phyloP scores from a whole-genome alignment of 2,888 invertebrate species.

The Galerucella pusilla region DNA sequence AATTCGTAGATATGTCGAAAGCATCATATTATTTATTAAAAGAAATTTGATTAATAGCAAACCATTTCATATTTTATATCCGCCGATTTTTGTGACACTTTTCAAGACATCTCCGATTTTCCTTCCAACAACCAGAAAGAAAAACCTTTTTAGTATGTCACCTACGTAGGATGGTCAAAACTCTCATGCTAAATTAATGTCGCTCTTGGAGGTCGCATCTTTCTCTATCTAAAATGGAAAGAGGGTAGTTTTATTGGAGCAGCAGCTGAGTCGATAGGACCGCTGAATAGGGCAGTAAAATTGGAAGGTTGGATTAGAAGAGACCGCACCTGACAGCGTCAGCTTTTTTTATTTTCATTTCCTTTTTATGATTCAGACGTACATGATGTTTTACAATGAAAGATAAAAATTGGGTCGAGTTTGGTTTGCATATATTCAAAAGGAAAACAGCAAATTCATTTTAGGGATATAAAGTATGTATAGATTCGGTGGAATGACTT shows the following conservation, averaged over 20 bases:
- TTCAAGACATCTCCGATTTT: background rate
- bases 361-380: constrained; percentile 29
- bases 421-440: constrained; percentile 6
- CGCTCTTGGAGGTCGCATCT: constrained; percentile 34
- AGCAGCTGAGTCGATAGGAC: constrained; percentile 23
- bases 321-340: constrained; percentile 37
- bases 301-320: constrained; percentile 39
- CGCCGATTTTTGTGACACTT: background rate
- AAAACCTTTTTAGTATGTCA: constrained; percentile 34
- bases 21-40: background rate
- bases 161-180: constrained; percentile 29
- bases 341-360: constrained; percentile 30
- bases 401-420: constrained; percentile 15
- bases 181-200: constrained; percentile 40
- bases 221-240: constrained; percentile 23
- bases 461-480: background rate
- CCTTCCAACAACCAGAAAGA: background rate
- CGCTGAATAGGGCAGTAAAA: constrained; percentile 38
- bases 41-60: background rate
- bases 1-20: too few relatives aligned
- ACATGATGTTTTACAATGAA: constrained; percentile 30
- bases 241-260: constrained; percentile 31
- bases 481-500: background rate
- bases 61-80: background rate
- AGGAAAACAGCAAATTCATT: background rate